phyloP scores from a whole-genome alignment of 2,113 vertebrate genomes.

The Euleptes europaea region DNA sequence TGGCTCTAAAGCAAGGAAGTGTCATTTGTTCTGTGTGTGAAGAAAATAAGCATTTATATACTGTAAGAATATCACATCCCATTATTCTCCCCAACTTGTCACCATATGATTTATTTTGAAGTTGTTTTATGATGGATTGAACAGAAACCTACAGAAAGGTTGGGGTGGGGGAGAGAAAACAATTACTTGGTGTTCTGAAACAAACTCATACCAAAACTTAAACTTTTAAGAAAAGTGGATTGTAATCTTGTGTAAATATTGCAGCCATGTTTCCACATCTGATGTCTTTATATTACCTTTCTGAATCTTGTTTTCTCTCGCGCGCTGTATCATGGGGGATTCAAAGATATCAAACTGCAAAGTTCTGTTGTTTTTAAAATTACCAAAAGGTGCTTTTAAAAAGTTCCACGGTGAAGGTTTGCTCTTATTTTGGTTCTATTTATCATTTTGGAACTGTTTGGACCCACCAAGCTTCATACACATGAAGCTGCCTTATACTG shows the following conservation, averaged over 20 bases:
- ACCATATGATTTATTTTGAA: constrained; percentile 13
- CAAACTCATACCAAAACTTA: not conserved
- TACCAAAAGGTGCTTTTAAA: not conserved
- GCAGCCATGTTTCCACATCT: not conserved
- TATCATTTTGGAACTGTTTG: not conserved
- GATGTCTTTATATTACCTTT: not conserved
- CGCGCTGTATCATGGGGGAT: not conserved
- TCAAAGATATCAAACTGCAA: not conserved
- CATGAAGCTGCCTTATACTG: too few species aligned
- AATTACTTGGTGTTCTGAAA: not conserved
- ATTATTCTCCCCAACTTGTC: constrained; percentile 5
- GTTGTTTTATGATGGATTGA: constrained; percentile 25
- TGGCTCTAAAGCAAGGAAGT: constrained; percentile 26
- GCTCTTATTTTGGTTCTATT: not conserved
- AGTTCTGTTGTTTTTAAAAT: not conserved
- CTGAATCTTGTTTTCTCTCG: not conserved
- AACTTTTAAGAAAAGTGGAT: not conserved
- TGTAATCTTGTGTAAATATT: not conserved
- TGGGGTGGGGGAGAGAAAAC: not conserved
- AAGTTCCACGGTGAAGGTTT: not conserved
- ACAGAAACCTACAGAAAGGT: constrained; percentile 34
- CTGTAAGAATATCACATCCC: not conserved
- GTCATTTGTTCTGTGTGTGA: not conserved
- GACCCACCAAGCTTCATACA: too few species aligned
- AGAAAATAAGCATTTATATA: constrained; percentile 13